These are phyloP conservation scores for Spinus olivaceus DNA, from an alignment of 2,797 vertebrate species.

Conservation along the genomic window DNA sequence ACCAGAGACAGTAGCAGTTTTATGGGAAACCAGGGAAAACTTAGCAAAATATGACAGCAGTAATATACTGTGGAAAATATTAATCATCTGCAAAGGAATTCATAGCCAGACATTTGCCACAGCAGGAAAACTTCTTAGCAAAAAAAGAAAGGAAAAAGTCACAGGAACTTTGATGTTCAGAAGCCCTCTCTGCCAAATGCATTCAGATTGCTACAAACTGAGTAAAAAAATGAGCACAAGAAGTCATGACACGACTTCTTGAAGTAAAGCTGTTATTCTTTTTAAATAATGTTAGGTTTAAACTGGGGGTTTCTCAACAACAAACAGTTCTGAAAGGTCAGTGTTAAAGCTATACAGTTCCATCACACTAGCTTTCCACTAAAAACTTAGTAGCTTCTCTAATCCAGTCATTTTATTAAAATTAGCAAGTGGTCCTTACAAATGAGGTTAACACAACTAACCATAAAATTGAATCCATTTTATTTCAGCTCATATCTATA, in stretches of 20 bases:
- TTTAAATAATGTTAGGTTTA: background rate
- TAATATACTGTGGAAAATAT: conserved; percentile 21
- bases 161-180: background rate
- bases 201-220: background rate
- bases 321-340: background rate
- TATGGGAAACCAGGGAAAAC: background rate
- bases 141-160: background rate
- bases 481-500: background rate
- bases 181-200: background rate
- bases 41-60: background rate
- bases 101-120: background rate
- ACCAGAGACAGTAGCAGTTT: background rate
- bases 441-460: background rate
- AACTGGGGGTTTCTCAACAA: background rate
- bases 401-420: background rate
- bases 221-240: background rate
- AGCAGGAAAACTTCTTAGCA: conserved; percentile 38
- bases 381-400: background rate
- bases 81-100: conserved; percentile 38
- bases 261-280: background rate
- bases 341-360: background rate
- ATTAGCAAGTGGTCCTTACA: background rate
- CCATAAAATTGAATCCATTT: background rate
- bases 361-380: accelerated
- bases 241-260: background rate